Conservation (phyloP, 2,888 invertebrate genomes). For the Notodonta dromedarius region DNA sequence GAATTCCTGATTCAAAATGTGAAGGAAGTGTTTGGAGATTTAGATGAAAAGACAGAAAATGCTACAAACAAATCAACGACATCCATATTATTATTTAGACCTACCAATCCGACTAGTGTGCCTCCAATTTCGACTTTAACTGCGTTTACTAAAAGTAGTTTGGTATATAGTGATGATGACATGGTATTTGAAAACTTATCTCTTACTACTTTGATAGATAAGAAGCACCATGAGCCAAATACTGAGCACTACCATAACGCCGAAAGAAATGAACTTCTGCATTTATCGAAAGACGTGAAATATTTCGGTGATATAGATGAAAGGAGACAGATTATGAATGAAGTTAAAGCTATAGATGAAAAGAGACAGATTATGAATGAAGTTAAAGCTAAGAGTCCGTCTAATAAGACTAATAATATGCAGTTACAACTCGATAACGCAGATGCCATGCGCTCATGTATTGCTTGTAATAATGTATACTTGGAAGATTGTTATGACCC, state of each 20-base stretch:
- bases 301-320: constrained; percentile 37
- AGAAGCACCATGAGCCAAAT: constrained; percentile 24
- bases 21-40: constrained; percentile 58
- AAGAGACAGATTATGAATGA: constrained; percentile 18
- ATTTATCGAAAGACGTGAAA: constrained; percentile 40
- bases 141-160: constrained; percentile 29
- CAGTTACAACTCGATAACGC: constrained; percentile 16
- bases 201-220: constrained; percentile 39
- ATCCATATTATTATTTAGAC: constrained; percentile 16
- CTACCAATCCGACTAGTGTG: constrained; percentile 12
- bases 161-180: constrained; percentile 24
- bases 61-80: neutral
- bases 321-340: constrained; percentile 18
- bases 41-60: constrained; percentile 25
- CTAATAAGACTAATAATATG: constrained; percentile 12
- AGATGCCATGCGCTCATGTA: constrained; percentile 53
- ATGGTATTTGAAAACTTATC: constrained; percentile 40
- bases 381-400: neutral
- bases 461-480: constrained; percentile 61
- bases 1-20: constrained; percentile 62
- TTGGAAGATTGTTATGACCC: constrained; percentile 58
- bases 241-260: constrained; percentile 23
- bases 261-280: constrained; percentile 31
- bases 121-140: constrained; percentile 4
- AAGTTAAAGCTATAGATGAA: constrained; percentile 11